Percentiles rank a stretch among this genome's conserved stretches.
Conservation (phyloP, 2,113 vertebrate species). For the Marmota monax region DNA sequence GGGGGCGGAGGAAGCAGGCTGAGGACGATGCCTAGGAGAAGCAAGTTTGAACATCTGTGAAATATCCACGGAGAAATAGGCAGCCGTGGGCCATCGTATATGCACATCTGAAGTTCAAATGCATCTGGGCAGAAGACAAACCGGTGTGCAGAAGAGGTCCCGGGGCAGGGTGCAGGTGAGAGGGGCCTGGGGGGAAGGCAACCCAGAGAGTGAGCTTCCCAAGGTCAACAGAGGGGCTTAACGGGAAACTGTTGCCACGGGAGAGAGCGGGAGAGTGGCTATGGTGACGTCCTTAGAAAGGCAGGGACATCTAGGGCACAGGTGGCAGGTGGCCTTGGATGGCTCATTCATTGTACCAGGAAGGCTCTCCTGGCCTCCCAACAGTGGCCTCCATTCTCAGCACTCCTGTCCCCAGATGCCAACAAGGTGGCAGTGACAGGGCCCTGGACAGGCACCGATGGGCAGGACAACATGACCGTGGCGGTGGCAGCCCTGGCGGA, state of each 20-base stretch:
- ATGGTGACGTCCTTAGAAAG: not conserved
- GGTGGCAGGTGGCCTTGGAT: not conserved
- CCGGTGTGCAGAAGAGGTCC: not conserved
- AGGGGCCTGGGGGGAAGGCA: not conserved
- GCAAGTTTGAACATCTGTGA: not conserved
- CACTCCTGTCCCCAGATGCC: not conserved
- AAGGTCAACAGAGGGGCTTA: not conserved
- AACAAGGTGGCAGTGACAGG: not conserved
- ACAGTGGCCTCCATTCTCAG: not conserved
- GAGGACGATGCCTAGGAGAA: not conserved
- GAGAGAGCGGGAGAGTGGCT: not conserved
- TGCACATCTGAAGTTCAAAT: not conserved
- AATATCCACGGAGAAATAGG: not conserved
- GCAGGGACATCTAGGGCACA: not conserved
- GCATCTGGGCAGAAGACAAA: rapidly evolving
- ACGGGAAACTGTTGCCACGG: not conserved
- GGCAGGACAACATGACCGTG: rapidly evolving
- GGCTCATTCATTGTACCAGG: not conserved
- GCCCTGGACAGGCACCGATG: not conserved
- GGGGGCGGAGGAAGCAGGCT: not conserved
- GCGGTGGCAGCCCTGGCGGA: not conserved
- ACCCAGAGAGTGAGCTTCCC: not conserved
- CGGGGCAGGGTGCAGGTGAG: not conserved
- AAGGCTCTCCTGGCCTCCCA: not conserved
- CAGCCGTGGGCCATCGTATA: not conserved